Evolutionary conservation across 2,888 invertebrate species (phyloP).

Genomic region (Caenorhabditis auriculariae): DNA sequence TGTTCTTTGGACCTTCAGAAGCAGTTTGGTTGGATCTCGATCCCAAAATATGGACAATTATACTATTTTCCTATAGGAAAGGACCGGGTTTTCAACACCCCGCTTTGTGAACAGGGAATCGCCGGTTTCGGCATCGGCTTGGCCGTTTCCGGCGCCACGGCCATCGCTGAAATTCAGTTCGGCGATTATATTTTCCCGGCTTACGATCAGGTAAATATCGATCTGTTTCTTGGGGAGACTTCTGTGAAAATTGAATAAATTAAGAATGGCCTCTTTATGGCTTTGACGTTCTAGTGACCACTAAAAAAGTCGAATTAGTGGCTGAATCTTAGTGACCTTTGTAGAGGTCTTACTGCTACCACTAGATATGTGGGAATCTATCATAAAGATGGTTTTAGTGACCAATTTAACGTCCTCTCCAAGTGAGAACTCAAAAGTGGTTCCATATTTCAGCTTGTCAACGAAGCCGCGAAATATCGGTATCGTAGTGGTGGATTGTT

Average conservation of each 20-base stretch:
- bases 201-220: conserved; percentile 98
- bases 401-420: no score
- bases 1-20: conserved; percentile 89
- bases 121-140: conserved; percentile 88
- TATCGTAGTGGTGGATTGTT: conserved; percentile 89
- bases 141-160: conserved; percentile 86
- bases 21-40: conserved; percentile 75
- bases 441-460: conserved; percentile 65
- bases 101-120: conserved; percentile 92
- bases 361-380: not conserved
- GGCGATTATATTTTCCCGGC: conserved; percentile 99
- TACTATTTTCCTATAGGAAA: conserved; percentile 66
- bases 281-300: no score
- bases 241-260: not conserved
- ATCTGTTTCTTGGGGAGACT: no score
- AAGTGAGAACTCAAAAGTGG: no score
- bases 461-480: conserved; percentile 87
- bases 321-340: no score
- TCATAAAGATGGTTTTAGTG: not conserved
- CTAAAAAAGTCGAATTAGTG: not conserved
- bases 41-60: conserved; percentile 3
- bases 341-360: no score
- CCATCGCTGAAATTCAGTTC: conserved; percentile 98
- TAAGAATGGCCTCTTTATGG: not conserved
- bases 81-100: conserved; percentile 93